Percentiles rank a stretch among this genome's conserved stretches.
These are phyloP conservation scores for Muntiacus muntjak DNA, from an alignment of 2,113 vertebrate species.

Conservation along the genomic window DNA sequence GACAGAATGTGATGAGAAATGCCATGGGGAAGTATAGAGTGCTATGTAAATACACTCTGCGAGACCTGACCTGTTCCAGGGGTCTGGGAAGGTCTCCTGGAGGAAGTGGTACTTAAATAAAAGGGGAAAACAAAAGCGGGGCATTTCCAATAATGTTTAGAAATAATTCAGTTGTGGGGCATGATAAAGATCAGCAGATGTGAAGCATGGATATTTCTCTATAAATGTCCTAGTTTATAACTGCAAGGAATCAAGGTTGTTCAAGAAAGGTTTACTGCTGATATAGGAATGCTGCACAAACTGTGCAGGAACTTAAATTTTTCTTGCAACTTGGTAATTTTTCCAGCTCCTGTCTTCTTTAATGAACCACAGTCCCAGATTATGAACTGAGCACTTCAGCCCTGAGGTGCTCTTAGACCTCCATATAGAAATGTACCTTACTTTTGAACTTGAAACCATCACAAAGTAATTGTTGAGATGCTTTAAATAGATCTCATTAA, in stretches of 20 bases:
- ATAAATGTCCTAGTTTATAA: not conserved
- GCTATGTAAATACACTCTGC: not conserved
- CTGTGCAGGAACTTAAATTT: not conserved
- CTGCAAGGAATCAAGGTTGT: not conserved
- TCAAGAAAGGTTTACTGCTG: not conserved
- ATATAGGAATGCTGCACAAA: not conserved
- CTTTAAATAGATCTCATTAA: slow-evolving; percentile 43
- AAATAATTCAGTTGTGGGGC: not conserved
- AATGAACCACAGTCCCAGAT: not conserved
- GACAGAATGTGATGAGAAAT: not conserved
- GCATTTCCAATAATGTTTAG: not conserved
- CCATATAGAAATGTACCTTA: not conserved
- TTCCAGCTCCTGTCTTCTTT: not conserved
- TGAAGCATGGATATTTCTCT: not conserved
- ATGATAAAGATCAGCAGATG: not conserved
- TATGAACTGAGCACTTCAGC: not conserved
- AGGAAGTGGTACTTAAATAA: not conserved
- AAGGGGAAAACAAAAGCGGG: not conserved
- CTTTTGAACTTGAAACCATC: slow-evolving; percentile 26
- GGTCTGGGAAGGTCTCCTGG: not conserved
- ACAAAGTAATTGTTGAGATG: slow-evolving; percentile 36
- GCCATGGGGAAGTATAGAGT: not conserved
- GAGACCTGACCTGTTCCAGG: not conserved
- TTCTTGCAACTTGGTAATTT: not conserved
- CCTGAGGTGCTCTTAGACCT: not conserved